Evolutionary conservation across 2,113 vertebrate species (phyloP), one percentile per base, ranked within the genome.

Genomic region (Etia nguti): DNA sequence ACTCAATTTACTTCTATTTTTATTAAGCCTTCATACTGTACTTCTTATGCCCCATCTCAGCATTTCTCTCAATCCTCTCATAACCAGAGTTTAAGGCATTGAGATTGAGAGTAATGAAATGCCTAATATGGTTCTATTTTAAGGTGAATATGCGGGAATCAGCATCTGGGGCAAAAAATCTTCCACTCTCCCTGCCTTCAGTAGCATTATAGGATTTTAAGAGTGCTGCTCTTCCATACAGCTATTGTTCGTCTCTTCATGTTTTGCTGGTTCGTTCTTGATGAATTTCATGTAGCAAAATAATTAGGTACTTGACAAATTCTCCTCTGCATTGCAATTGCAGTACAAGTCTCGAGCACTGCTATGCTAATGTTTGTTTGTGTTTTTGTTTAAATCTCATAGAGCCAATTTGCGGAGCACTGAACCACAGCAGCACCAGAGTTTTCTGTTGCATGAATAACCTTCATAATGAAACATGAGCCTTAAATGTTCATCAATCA

Each of bases 381-480:
- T 90, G 60, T 85, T 81, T 89, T 81, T 56, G 75, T 88, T 82
- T 86, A 79, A 84, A 81, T 84, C 59, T 80, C 77, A 90, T 70
- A 38, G 87, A 92, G 82, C 43, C 86, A 86, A 92, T 95, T 90
- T 88, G 84, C 18, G 0, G 77, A 29, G 90, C 89, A 16, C 29
- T 89, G 89, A 93, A 89, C 88, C 90, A n/a, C 68, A 31, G 77
- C 81, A 31, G 83, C 85, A 41, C 68, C 12, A 5, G 54, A 57
- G 81, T 84, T 81, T 70, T 79, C 84, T 75, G 84, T 80, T 65
- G 84, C 83, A 87, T 91, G 88, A 93, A 92, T 89, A 84, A 89
- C 85, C 90, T 85, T 55, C 38, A 24, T 90, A 93, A 95, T 94
- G 89, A 94, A 90, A 92, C 89, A 85, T 13, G n/a, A 89, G 46